phyloP scores from a whole-genome alignment of 2,888 invertebrate genomes.

The Neelides folsomi region DNA sequence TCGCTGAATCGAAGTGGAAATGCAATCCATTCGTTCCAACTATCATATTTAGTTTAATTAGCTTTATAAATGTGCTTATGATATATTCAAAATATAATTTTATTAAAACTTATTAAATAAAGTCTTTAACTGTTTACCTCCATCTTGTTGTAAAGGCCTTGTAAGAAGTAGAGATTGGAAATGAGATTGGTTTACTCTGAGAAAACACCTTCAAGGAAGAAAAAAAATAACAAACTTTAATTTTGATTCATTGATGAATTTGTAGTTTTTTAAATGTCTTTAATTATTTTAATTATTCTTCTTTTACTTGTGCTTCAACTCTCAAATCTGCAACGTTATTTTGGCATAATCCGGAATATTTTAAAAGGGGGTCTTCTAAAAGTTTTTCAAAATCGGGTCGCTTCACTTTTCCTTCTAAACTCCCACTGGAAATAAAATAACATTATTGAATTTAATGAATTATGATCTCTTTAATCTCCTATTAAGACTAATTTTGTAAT shows the following conservation, averaged over 20 bases:
- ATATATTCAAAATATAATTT: neutral
- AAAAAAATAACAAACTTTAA: no score
- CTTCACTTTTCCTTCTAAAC: constrained; percentile 75
- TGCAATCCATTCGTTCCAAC: constrained; percentile 96
- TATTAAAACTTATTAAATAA: constrained; percentile 4
- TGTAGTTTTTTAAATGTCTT: no score
- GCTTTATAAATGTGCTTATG: neutral
- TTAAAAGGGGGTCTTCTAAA: constrained; percentile 72
- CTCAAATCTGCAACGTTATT: constrained; percentile 68
- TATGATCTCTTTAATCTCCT: no score
- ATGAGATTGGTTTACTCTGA: constrained; percentile 50
- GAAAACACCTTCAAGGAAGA: constrained; percentile 56
- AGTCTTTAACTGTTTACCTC: constrained; percentile 54
- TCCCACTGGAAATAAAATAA: constrained; percentile 53
- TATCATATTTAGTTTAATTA: constrained; percentile 36
- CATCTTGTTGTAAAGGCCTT: constrained; percentile 83
- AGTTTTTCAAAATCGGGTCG: constrained; percentile 79
- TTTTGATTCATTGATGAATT: no score
- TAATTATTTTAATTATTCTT: constrained; percentile 21
- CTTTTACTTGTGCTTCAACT: constrained; percentile 60
- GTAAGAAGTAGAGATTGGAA: constrained; percentile 79
- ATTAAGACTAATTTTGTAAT: no score
- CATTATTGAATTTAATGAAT: no score
- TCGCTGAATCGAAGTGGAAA: constrained; percentile 83
- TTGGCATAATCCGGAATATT: constrained; percentile 77